phyloP scores from a whole-genome alignment of 2,888 invertebrate species.

The Aphelenchoides bicaudatus region DNA sequence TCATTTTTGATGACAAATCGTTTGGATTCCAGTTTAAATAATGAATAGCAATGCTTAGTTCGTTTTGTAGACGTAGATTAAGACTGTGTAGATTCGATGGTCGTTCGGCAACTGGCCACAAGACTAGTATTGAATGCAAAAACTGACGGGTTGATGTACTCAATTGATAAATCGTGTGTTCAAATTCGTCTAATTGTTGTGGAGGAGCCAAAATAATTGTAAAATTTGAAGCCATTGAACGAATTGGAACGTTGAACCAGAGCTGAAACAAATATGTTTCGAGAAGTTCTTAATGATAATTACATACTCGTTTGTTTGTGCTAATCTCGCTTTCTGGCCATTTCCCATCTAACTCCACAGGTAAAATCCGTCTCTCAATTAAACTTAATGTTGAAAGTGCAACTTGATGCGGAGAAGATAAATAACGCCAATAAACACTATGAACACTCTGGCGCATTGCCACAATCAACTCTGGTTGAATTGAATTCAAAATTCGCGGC shows the following conservation, averaged over 20 bases:
- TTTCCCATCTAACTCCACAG: too few species aligned
- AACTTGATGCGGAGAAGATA: slow-evolving; percentile 1
- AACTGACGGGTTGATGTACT: not conserved
- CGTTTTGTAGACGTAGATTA: not conserved
- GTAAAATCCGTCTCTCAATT: slow-evolving; percentile 11
- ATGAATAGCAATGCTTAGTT: not conserved
- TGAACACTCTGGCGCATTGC: slow-evolving; percentile 7
- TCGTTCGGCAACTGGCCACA: slow-evolving; percentile 6
- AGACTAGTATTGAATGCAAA: not conserved
- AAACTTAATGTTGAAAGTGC: not conserved
- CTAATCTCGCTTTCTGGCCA: too few species aligned
- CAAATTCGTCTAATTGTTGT: slow-evolving; percentile 2
- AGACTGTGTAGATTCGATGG: not conserved
- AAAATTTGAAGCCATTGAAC: slow-evolving; percentile 8
- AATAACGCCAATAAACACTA: slow-evolving; percentile 11
- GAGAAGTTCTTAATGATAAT: not conserved
- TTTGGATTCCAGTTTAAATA: not conserved
- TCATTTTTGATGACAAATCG: not conserved
- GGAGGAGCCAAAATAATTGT: not conserved
- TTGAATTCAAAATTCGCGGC: slow-evolving; percentile 17
- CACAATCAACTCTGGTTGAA: slow-evolving; percentile 13
- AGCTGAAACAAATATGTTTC: slow-evolving; percentile 9
- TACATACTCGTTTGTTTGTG: not conserved
- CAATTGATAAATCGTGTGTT: not conserved
- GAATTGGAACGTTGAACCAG: slow-evolving; percentile 11